Conservation (phyloP, 2,113 vertebrate genomes). For the Pomatorhinus ruficollis region DNA sequence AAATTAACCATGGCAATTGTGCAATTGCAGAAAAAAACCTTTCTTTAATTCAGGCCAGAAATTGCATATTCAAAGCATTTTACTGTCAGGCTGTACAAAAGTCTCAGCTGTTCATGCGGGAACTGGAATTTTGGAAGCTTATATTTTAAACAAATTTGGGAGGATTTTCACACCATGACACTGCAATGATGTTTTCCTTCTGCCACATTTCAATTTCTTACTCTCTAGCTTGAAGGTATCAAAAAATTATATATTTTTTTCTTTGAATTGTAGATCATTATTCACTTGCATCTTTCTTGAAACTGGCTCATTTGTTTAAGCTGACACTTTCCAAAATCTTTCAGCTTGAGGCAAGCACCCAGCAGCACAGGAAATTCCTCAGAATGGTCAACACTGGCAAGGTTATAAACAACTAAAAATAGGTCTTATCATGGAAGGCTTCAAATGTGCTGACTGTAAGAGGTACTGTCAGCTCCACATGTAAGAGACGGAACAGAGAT, state of each 20-base stretch:
- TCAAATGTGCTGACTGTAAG: slow-evolving; percentile 10
- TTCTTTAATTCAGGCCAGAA: background rate
- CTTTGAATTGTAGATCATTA: background rate
- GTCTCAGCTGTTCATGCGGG: background rate
- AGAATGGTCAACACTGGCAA: background rate
- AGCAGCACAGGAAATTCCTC: slow-evolving; percentile 3
- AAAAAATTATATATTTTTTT: background rate
- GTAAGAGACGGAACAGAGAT: background rate
- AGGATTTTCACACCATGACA: background rate
- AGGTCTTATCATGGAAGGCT: background rate
- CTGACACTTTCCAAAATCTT: background rate
- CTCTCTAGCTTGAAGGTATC: background rate
- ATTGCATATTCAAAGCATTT: background rate
- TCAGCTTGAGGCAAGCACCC: background rate
- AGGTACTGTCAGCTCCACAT: background rate
- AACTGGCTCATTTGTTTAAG: background rate
- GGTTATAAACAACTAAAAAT: slow-evolving; percentile 12
- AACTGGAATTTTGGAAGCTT: background rate
- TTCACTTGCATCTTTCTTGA: background rate
- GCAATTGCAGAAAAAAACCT: background rate
- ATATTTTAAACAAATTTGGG: background rate
- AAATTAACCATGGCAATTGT: slow-evolving; percentile 17
- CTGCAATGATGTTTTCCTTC: background rate
- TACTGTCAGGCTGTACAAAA: background rate
- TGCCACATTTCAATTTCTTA: background rate